phyloP scores from a whole-genome alignment of 1,140 invertebrate genomes.

The Cepaea nemoralis region DNA sequence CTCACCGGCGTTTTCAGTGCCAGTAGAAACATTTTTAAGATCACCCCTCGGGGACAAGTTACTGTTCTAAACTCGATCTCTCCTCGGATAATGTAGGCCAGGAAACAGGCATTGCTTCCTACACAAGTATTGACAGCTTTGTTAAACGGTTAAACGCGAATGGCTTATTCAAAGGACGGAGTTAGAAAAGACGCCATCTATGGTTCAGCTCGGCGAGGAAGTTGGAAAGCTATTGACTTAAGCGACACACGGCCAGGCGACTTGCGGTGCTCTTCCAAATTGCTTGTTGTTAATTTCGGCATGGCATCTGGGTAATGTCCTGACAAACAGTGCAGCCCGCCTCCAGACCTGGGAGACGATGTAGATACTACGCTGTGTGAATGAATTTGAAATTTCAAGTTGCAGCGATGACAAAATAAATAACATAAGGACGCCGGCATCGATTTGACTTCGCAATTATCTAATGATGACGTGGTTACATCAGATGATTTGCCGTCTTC shows the following conservation, averaged over 20 bases:
- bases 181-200: not conserved
- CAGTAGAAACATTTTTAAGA: not conserved
- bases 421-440: no score
- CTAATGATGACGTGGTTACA: no score
- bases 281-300: not conserved
- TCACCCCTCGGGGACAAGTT: not conserved
- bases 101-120: not conserved
- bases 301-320: not conserved
- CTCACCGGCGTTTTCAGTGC: not conserved
- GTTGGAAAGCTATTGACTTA: constrained; percentile 13
- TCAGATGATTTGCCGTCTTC: no score
- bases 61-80: not conserved
- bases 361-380: no score
- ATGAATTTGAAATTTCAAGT: no score
- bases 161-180: no score
- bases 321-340: not conserved
- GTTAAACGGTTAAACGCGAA: not conserved
- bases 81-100: not conserved
- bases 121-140: not conserved
- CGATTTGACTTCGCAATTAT: no score
- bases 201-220: not conserved
- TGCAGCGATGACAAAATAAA: no score
- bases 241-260: not conserved
- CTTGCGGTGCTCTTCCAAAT: not conserved
- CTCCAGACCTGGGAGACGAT: no score